A percentile compares a stretch with the other conserved stretches of the same genome.
Conservation (phyloP, 2,888 invertebrate genomes). For the Epirrhoe alternata region DNA sequence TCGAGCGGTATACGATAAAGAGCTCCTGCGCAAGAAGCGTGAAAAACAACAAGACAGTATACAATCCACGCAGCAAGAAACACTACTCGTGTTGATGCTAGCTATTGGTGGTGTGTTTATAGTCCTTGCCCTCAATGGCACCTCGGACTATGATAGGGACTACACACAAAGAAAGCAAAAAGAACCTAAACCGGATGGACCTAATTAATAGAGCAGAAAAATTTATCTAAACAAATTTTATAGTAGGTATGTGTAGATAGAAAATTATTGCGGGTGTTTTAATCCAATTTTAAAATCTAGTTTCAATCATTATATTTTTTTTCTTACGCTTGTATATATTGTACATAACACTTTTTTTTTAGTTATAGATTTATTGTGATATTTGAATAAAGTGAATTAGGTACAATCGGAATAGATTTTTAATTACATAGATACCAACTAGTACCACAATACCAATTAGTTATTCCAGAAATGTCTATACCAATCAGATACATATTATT, state of each 20-base stretch:
- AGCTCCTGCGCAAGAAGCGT: slow-evolving; percentile 51
- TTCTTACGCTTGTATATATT: slow-evolving; percentile 59
- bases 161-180: slow-evolving; percentile 27
- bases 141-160: slow-evolving; percentile 63
- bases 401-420: slow-evolving; percentile 20
- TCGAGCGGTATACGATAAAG: slow-evolving; percentile 60
- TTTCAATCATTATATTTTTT: slow-evolving; percentile 38
- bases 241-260: neutral
- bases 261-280: slow-evolving; percentile 25
- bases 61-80: slow-evolving; percentile 58
- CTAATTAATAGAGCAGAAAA: neutral
- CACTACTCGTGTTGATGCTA: slow-evolving; percentile 56
- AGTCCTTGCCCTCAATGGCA: slow-evolving; percentile 56
- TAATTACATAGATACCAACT: neutral
- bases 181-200: neutral
- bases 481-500: no score
- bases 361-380: slow-evolving; percentile 54
- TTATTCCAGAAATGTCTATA: neutral
- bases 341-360: slow-evolving; percentile 56
- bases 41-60: slow-evolving; percentile 44
- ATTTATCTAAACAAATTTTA: neutral
- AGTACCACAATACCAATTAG: no score
- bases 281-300: slow-evolving; percentile 24
- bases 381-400: slow-evolving; percentile 45
- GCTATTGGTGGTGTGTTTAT: slow-evolving; percentile 55